Evolutionary conservation across 2,113 vertebrate genomes (phyloP).

Genomic region (Hippotragus niger): DNA sequence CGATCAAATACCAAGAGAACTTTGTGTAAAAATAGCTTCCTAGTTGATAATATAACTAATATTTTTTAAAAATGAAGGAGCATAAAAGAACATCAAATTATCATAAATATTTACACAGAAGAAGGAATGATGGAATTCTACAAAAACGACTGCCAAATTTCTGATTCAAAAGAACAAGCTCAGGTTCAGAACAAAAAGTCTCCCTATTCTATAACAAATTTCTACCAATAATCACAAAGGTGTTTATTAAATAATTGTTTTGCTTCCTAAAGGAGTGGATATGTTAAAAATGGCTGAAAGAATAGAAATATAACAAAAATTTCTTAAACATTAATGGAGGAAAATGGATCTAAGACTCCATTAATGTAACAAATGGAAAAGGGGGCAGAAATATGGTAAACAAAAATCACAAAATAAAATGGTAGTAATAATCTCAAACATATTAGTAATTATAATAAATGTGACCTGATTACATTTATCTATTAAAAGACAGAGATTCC

Average conservation of each 20-base stretch:
- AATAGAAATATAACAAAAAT: neutral
- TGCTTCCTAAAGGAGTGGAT: neutral
- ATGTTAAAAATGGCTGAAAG: neutral
- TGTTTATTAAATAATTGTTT: neutral
- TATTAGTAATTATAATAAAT: neutral
- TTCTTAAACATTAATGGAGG: neutral
- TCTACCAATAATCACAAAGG: neutral
- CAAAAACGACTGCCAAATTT: neutral
- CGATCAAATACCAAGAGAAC: neutral
- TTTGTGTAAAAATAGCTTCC: slow-evolving; percentile 16
- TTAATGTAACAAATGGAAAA: slow-evolving; percentile 13
- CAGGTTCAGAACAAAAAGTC: neutral
- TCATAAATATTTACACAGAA: neutral
- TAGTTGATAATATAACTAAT: neutral
- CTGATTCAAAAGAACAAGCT: neutral
- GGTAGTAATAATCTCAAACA: neutral
- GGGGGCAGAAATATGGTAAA: neutral
- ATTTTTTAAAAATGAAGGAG: neutral
- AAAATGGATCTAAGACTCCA: neutral
- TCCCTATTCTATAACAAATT: neutral
- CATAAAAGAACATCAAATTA: neutral
- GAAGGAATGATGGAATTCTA: neutral
- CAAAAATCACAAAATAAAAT: slow-evolving; percentile 13
- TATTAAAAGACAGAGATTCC: neutral
- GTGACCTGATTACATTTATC: neutral